These are phyloP conservation scores for Pampus argenteus DNA, from an alignment of 2,797 vertebrate species.

Conservation along the genomic window DNA sequence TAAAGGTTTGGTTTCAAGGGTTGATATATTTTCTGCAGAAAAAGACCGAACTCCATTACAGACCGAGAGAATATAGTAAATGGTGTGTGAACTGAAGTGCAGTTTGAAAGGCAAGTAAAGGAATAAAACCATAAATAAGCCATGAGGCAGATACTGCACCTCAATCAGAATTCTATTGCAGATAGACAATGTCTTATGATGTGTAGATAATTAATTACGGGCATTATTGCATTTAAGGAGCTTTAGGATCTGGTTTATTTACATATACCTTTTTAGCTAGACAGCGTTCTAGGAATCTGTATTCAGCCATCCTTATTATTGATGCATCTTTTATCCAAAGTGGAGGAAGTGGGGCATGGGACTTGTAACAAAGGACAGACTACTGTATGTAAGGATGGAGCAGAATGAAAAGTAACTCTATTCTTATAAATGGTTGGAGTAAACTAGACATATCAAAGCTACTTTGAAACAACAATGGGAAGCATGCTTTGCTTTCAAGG, in stretches of 20 bases:
- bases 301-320: conserved; percentile 44
- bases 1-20: conserved; percentile 42
- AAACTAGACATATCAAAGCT: conserved; percentile 24
- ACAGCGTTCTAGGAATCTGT: conserved; percentile 21
- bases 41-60: conserved; percentile 31
- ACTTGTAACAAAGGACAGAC: conserved; percentile 35
- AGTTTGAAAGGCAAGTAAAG: conserved; percentile 36
- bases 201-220: conserved; percentile 22
- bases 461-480: conserved; percentile 20
- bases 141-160: conserved; percentile 21
- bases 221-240: conserved; percentile 8
- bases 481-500: conserved; percentile 36
- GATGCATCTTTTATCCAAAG: conserved; percentile 43
- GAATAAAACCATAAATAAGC: conserved; percentile 46
- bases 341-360: conserved; percentile 33
- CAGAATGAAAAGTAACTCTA: conserved; percentile 46
- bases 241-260: conserved; percentile 32
- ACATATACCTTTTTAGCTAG: conserved; percentile 5
- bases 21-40: conserved; percentile 32
- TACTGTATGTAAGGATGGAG: conserved; percentile 30
- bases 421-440: conserved; percentile 34
- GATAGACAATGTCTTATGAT: conserved; percentile 27
- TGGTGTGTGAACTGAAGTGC: conserved; percentile 34
- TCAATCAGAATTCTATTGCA: conserved; percentile 3
- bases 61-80: conserved; percentile 44